Base-by-base conservation (phyloP, 2,888 invertebrate genomes). In the Drosophila phalerata region DNA sequence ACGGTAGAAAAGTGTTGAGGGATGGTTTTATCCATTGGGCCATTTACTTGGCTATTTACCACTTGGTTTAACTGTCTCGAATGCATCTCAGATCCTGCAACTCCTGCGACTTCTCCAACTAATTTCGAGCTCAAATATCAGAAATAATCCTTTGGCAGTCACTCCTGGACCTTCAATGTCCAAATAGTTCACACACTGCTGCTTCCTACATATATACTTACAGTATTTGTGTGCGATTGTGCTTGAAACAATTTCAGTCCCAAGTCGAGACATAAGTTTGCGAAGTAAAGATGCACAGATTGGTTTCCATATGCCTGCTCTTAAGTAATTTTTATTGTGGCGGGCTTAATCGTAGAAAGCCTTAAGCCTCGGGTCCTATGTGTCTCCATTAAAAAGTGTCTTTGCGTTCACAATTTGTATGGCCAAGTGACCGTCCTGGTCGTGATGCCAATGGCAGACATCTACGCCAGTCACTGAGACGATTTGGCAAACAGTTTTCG, bases 401-500 rank as follows among this genome's bases (percentile, higher is more conserved):
- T 15, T 32, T 19, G 60, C 32, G 34, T 47, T 45, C 45, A 57
- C 57, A 37, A 37, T 45, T 45, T 32, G 19, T 61, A 1, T 53
- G 45, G 42, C 52, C 42, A 32, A 61, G 56, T 45, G 42, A 55
- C 42, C 42, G 55, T 47, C 11, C 15, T 22, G 25, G 13, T 17
- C 11, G 30, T 43, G 38, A 28, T 69, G 69, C 37, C 62, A 56
- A 32, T n/a, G 34, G 13, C 62, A 69, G 52, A 56, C 57, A 45
- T 51, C 22, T 25, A 22, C 52, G 32, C 38, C 43, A 58, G 57
- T 49, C 49, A 51, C 19, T 34, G 45, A 52, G 74, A 62, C 51
- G 70, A 63, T 66, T 79, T 77, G 77, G 62, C 71, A 70, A 65
- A 70, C 66, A 69, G 69, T 76, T 76, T 70, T 61, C 62, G 48